Percentiles rank a stretch among this genome's conserved stretches.
Evolutionary conservation across 2,888 invertebrate species (phyloP).

Genomic region (Pammene aurita): DNA sequence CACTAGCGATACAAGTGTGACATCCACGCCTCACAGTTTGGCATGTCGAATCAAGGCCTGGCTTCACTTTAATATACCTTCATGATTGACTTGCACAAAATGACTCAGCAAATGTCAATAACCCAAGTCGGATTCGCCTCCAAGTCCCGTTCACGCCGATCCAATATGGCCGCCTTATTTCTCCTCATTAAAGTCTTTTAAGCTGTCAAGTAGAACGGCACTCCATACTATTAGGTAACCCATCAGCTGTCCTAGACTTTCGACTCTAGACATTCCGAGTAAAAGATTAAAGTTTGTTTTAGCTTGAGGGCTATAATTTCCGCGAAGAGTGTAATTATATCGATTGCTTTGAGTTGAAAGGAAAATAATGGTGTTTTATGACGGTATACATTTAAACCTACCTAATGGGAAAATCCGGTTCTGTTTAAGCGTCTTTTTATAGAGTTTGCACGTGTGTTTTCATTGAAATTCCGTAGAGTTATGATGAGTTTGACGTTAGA

Average conservation of each 20-base stretch:
- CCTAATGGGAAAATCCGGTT: conserved; percentile 6
- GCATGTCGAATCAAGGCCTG: too few species aligned
- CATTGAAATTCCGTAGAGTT: neutral
- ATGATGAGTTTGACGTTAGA: neutral
- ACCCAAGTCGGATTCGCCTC: too few species aligned
- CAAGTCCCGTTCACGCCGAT: too few species aligned
- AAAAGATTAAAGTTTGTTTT: neutral
- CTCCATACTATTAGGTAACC: neutral
- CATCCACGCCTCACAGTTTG: too few species aligned
- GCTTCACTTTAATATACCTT: too few species aligned
- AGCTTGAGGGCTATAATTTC: neutral
- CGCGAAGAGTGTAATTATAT: conserved; percentile 19
- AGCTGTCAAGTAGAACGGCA: conserved; percentile 1
- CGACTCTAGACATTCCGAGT: neutral
- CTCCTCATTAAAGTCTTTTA: neutral
- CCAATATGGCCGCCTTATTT: too few species aligned
- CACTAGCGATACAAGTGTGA: too few species aligned
- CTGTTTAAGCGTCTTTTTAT: conserved; percentile 2
- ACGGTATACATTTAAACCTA: neutral
- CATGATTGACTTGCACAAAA: too few species aligned
- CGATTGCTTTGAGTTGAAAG: conserved; percentile 26
- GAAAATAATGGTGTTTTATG: conserved; percentile 23
- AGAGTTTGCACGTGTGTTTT: neutral
- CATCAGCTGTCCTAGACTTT: neutral
- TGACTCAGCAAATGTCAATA: too few species aligned